Evolutionary conservation across 2,797 vertebrate genomes (phyloP).

Genomic region (Hydrolagus colliei): DNA sequence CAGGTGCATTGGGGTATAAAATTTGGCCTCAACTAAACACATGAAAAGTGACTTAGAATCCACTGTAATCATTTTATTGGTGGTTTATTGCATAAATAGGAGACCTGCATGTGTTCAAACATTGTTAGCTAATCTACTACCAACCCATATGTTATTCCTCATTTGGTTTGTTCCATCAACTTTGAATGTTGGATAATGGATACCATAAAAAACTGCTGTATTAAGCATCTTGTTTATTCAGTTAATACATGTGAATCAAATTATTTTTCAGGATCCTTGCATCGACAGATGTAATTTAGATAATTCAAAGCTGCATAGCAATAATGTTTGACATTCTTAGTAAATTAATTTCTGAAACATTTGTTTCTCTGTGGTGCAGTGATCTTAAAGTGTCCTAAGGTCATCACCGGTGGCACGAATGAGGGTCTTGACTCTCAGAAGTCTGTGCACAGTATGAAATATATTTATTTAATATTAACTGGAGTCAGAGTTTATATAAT

Average conservation of each 20-base stretch:
- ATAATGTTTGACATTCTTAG: conserved; percentile 8
- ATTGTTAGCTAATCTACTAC: too few relatives aligned
- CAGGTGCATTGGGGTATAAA: not conserved
- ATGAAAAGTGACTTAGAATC: not conserved
- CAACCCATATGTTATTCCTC: not conserved
- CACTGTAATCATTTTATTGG: not conserved
- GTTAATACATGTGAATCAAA: not conserved
- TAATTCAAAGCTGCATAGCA: conserved; percentile 1
- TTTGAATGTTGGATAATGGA: not conserved
- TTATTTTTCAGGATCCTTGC: not conserved
- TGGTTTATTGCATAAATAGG: too few relatives aligned
- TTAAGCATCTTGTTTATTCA: not conserved
- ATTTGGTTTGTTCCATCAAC: conserved; percentile 4
- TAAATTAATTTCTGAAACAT: conserved; percentile 11
- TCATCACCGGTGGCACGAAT: not conserved
- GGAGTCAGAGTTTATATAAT: not conserved
- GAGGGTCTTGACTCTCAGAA: not conserved
- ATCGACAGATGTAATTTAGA: not conserved
- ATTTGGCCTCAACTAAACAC: not conserved
- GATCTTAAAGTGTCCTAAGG: not conserved
- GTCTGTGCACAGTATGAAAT: not conserved
- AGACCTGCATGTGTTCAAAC: too few relatives aligned
- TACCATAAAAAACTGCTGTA: too few relatives aligned
- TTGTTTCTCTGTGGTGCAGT: not conserved
- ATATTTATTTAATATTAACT: conserved; percentile 14